Evolutionary conservation across 2,888 invertebrate species (phyloP), one percentile per base, ranked within the genome.

Genomic region (Lottia gigantea): DNA sequence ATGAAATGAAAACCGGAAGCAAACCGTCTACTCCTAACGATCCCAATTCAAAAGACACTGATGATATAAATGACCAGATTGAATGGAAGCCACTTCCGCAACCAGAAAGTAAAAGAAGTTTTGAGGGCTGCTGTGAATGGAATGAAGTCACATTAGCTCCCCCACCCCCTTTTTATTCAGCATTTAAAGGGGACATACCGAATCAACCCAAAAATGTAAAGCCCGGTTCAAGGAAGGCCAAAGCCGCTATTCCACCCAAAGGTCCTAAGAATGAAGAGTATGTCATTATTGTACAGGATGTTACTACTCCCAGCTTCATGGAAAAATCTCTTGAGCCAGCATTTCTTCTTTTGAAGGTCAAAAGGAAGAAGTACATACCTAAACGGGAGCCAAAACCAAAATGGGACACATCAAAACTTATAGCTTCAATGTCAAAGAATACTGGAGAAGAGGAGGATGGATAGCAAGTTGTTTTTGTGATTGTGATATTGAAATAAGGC

Each of bases 301-400:
- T 86, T 0, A 87, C 87, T 26, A 79, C 72, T 14, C 87, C 87
- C 19, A 83, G 86, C 16, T 87, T 86, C 71, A 75, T 87, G 78
- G 83, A 80, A 11, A 64, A 74, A 61, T 75, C 68, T 2, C 76
- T 86, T 40, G 80, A 84, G 67, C 84, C 87, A 25, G 85, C 83
- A 14, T 87, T 82, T 73, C 68, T 85, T 2, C 74, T 82, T 0
- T 74, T 86, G 26, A 83, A 81, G 69, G 66, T 83, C 45, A 82
- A 78, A 64, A 74, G 76, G 49, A 81, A 79, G 45, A 80, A 81
- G 74, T 80, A 77, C 70, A 68, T 70, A 46, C 47, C 70, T 16
- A 31, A 63, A 25, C 80, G 81, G 71, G 78, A 76, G 68, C 67
- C 47, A 7, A 74, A 73, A 49, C 70, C 78, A 74, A 84, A 80